Base-by-base conservation (phyloP, 2,888 invertebrate species). In the Lepidochitona cinerea region DNA sequence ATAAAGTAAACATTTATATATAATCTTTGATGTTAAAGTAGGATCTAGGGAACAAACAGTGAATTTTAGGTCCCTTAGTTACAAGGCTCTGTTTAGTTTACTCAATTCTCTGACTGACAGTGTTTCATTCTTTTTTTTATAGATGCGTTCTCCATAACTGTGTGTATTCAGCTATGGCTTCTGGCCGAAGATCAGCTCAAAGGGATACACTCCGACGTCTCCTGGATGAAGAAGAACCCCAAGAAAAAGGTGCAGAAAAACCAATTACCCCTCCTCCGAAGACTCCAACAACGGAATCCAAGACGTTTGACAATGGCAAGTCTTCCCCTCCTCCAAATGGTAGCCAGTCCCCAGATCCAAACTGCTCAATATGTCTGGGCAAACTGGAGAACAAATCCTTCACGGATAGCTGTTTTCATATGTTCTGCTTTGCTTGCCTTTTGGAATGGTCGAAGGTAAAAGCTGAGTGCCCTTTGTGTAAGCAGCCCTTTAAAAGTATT, bases 361-460 rank as follows among this genome's bases (percentile, higher is more conserved):
- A 96, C 89, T 98, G 98, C 93, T 95, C 97, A 67, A 98, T 98
- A 88, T 98, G 98, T 87, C 93, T 98, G 74, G 96, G 96, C 32
- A 94, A 94, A 79, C 94, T 96, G 85, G 93, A 94, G 73, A 96
- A 97, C 89, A 96, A 96, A 88, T 97, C 96, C 36, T 96, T 96
- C 89, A 96, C 97, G 0, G 95, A 98, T 89, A 95, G 95, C 68
- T 98, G 98, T 89, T 93, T 96, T 89, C 98, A 98, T 91, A 95
- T 95, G 89, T 98, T 98, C 90, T 98, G 98, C 90, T 98, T 97
- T 89, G 94, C 94, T 80, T 98, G 98, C 88, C 92, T 98, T 37
- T 91, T 96, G 76, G 96, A 96, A 87, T 98, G 98, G 98, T 97
- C 97, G 72, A 97, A 96, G 93, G 95, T 97, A 18, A 97, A 97